These are phyloP conservation scores for Gallinago paraguaiae DNA, from an alignment of 2,113 vertebrate species.

Conservation along the genomic window DNA sequence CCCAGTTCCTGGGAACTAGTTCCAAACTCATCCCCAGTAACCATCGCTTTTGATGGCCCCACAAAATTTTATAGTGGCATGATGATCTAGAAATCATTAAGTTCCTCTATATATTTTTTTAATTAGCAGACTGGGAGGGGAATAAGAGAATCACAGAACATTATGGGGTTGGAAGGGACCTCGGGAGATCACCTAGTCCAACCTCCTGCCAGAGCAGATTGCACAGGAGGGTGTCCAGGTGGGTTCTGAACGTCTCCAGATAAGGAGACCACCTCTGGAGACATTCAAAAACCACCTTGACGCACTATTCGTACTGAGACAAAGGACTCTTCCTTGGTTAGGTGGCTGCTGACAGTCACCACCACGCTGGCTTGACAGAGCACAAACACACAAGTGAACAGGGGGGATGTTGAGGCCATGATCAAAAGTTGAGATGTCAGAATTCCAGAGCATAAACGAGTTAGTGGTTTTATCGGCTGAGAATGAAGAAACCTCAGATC, in stretches of 20 bases:
- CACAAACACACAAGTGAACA: background rate
- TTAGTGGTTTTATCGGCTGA: background rate
- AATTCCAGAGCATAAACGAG: background rate
- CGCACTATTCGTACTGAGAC: background rate
- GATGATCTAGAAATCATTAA: background rate
- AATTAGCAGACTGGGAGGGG: background rate
- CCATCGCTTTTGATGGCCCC: background rate
- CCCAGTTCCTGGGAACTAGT: too few relatives aligned
- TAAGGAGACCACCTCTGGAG: too few relatives aligned
- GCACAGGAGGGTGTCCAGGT: too few relatives aligned
- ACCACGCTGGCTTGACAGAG: background rate
- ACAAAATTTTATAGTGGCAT: background rate
- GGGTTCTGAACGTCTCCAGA: too few relatives aligned
- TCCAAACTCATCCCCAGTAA: background rate
- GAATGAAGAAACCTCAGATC: background rate
- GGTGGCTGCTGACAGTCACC: background rate
- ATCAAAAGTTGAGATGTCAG: background rate
- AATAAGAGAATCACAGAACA: too few relatives aligned
- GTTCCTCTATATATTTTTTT: background rate
- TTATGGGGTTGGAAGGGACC: too few relatives aligned
- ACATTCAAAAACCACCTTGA: background rate
- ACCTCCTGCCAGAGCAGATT: too few relatives aligned
- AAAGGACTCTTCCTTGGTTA: background rate
- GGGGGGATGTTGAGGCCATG: too few relatives aligned
- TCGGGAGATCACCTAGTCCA: too few relatives aligned